Percentiles rank a stretch among this genome's conserved stretches.
Conservation (phyloP, 2,888 invertebrate genomes). For the Cecidostiba fungosa region DNA sequence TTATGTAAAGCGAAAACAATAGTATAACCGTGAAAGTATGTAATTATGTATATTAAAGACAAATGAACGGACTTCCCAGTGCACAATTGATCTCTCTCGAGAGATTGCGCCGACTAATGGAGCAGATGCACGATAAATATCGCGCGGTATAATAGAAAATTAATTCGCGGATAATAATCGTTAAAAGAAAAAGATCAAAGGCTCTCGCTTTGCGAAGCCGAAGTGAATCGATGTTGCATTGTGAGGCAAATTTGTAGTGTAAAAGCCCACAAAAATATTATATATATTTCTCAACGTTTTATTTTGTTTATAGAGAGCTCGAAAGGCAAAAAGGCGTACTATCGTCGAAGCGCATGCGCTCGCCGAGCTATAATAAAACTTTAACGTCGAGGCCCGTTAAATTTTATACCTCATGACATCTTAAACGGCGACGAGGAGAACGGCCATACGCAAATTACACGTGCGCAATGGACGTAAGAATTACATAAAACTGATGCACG, state of each 20-base stretch:
- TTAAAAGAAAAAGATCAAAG: background rate
- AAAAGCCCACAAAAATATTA: background rate
- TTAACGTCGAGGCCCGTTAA: conserved; percentile 38
- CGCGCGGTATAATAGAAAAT: background rate
- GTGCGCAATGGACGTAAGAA: conserved; percentile 33
- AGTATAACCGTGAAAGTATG: conserved; percentile 28
- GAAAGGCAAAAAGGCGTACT: conserved; percentile 4
- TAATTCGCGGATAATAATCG: background rate
- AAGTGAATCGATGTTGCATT: background rate
- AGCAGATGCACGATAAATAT: conserved; percentile 7
- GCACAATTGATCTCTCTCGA: background rate
- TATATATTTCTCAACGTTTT: background rate
- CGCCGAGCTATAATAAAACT: conserved; percentile 28
- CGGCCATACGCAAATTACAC: conserved; percentile 33
- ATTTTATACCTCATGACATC: conserved; percentile 40
- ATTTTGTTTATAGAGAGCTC: background rate
- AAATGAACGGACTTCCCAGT: background rate
- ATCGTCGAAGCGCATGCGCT: background rate
- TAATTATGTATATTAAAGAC: conserved; percentile 26
- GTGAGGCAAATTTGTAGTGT: background rate
- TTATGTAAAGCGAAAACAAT: conserved; percentile 31
- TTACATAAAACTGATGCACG: conserved; percentile 27
- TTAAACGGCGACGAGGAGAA: conserved; percentile 26
- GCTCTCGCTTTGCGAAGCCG: background rate
- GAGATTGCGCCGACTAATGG: background rate